Conservation (phyloP, 2,888 invertebrate genomes). For the Heteromyza rotundicornis region DNA sequence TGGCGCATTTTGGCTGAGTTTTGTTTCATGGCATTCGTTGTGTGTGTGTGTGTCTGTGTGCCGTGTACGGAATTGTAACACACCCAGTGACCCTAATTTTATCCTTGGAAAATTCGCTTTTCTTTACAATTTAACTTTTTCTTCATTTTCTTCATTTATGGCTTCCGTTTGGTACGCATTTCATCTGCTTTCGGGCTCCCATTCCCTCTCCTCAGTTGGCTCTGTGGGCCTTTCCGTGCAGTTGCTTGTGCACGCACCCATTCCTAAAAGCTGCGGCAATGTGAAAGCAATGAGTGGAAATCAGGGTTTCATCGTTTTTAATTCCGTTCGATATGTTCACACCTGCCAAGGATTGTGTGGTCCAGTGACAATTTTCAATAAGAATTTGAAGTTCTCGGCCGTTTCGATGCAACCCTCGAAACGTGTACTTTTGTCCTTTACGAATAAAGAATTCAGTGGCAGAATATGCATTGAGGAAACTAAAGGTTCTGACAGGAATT, state of each 20-base stretch:
- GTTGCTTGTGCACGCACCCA: background rate
- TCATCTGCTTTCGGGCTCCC: conserved; percentile 19
- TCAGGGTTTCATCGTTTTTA: too few species aligned
- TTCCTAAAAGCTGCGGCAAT: background rate
- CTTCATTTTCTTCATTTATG: conserved; percentile 49
- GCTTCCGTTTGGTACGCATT: conserved; percentile 43
- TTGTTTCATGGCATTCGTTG: conserved; percentile 1
- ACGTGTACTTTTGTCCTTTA: background rate
- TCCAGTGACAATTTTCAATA: too few species aligned
- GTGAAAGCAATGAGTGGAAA: background rate
- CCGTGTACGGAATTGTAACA: conserved; percentile 46
- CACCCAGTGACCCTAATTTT: conserved; percentile 61
- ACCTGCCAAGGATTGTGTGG: too few species aligned
- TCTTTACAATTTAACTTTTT: conserved; percentile 29
- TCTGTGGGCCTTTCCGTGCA: background rate
- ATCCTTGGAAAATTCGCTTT: conserved; percentile 39
- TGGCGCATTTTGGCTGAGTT: conserved; percentile 19
- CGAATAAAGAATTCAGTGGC: background rate
- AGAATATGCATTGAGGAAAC: too few species aligned
- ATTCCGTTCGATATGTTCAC: too few species aligned
- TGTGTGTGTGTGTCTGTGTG: conserved; percentile 27
- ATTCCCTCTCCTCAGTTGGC: background rate
- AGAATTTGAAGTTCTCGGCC: too few species aligned
- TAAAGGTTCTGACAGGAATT: too few species aligned
- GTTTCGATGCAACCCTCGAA: too few species aligned